Percentiles rank a stretch among this genome's conserved stretches.
Evolutionary conservation across 2,888 invertebrate species (phyloP).

Genomic region (Tridacna crocea): DNA sequence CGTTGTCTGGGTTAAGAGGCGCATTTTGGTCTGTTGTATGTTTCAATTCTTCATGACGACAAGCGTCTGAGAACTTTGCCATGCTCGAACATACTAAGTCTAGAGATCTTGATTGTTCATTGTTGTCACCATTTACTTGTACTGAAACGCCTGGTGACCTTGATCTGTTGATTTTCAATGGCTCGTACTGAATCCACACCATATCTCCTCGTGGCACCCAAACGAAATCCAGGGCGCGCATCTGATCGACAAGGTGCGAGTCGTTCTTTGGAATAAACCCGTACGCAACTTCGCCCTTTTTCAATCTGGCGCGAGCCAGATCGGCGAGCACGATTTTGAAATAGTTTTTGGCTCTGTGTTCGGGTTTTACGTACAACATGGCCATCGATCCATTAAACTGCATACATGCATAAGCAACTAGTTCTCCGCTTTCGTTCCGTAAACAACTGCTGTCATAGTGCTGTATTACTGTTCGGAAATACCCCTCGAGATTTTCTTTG

Average conservation of each 20-base stretch:
- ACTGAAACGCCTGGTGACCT: constrained; percentile 18
- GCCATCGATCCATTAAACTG: constrained; percentile 80
- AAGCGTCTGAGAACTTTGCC: constrained; percentile 34
- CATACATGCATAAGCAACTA: constrained; percentile 79
- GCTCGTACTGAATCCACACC: constrained; percentile 71
- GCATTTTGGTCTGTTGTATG: constrained; percentile 6
- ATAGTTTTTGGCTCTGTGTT: constrained; percentile 71
- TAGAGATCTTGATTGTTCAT: constrained; percentile 25
- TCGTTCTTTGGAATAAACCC: constrained; percentile 76
- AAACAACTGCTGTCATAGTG: constrained; percentile 78
- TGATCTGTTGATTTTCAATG: constrained; percentile 45
- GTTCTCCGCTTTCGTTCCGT: constrained; percentile 65
- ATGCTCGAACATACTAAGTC: constrained; percentile 48
- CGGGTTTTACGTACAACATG: constrained; percentile 75
- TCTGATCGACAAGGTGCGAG: constrained; percentile 69
- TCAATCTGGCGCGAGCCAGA: constrained; percentile 70
- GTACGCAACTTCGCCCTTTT: constrained; percentile 73
- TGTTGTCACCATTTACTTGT: not conserved
- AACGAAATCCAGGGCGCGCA: constrained; percentile 74
- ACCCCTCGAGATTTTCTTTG: constrained; percentile 71
- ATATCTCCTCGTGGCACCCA: constrained; percentile 80
- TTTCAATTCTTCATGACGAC: not conserved
- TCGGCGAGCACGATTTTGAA: constrained; percentile 74
- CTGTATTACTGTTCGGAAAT: constrained; percentile 74
- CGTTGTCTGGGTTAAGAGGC: not conserved